These are phyloP conservation scores for Solea solea DNA, from an alignment of 2,113 vertebrate species.

Conservation along the genomic window DNA sequence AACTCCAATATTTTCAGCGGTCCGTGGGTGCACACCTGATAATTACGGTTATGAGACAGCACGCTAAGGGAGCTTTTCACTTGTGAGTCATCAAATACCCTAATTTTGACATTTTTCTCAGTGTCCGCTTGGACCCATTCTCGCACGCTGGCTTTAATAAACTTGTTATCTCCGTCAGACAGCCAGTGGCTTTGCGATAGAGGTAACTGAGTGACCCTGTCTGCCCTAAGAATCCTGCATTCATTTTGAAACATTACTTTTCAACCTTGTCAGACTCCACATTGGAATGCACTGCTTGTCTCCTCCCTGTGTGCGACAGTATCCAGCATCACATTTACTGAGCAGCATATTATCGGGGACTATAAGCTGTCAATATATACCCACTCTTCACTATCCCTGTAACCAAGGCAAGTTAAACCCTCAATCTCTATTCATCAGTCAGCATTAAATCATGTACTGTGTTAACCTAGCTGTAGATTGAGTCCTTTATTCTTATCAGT, in stretches of 20 bases:
- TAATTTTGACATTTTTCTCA: conserved; percentile 27
- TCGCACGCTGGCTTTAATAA: conserved; percentile 37
- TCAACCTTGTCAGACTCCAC: conserved; percentile 59
- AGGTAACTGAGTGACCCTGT: conserved; percentile 44
- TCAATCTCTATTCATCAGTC: conserved; percentile 50
- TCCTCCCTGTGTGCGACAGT: conserved; percentile 29
- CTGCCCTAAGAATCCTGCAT: conserved; percentile 46
- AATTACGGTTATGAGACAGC: conserved; percentile 43
- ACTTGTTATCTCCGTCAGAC: conserved; percentile 45
- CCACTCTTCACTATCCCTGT: conserved; percentile 39
- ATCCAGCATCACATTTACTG: conserved; percentile 49
- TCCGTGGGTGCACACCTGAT: conserved; percentile 3
- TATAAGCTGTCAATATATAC: conserved; percentile 62
- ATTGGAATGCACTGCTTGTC: conserved; percentile 65
- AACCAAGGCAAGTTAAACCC: conserved; percentile 55
- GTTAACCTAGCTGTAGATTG: conserved; percentile 44
- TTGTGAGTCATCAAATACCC: conserved; percentile 38
- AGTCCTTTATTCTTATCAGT: conserved; percentile 51
- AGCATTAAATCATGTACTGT: conserved; percentile 31
- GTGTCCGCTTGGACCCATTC: neutral
- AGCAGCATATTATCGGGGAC: conserved; percentile 53
- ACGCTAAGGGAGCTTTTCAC: conserved; percentile 29
- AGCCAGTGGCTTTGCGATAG: conserved; percentile 45
- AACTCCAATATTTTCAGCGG: conserved; percentile 18
- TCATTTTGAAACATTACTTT: conserved; percentile 54